Evolutionary conservation across 1,140 invertebrate genomes (phyloP), one percentile per base, ranked within the genome.

Genomic region (Lasioglossum albipes): DNA sequence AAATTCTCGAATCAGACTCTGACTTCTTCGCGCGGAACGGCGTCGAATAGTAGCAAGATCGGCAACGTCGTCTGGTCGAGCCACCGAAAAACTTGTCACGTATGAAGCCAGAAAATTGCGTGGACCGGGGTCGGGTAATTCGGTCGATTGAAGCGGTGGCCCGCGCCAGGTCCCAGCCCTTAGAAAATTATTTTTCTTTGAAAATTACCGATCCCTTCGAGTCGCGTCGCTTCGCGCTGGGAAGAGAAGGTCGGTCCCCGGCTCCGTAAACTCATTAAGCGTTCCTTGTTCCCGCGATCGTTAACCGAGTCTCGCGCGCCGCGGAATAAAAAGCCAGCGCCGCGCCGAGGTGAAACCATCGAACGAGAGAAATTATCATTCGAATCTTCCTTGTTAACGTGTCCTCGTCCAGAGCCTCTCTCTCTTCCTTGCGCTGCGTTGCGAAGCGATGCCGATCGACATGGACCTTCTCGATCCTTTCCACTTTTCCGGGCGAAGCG

Each of bases 151-250:
- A 85, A 79, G 57, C 69, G 79, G 52, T 57, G 69, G 70, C 78
- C 45, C 57, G 49, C 22, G 61, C 36, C 75, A 65, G 59, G 31
- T 79, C 68, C 89, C 81, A 87, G 87, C 84, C 90, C 88, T 90
- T 91, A 91, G 90, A 90, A 91, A 92, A 91, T 92, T 91, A 91
- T 92, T 90, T 91, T 92, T 91, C 90, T 91, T 92, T 92, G 88
- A 92, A 91, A 91, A 92, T 91, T 85, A 92, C 89, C 89, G 85
- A 85, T 89, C 88, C 88, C 82, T 87, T 81, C 84, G 84, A 85
- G 87, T 27, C 52, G 52, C 72, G 70, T 27, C 66, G 42, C 65
- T 41, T 2, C 3, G 20, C 45, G 41, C 9, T 10, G 62, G 16
- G 62, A 41, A 27, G 18, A 36, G 85, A 36, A 36, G 74, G 78